Conservation (phyloP, 1,140 invertebrate genomes). For the Dinothrombium tinctorium region DNA sequence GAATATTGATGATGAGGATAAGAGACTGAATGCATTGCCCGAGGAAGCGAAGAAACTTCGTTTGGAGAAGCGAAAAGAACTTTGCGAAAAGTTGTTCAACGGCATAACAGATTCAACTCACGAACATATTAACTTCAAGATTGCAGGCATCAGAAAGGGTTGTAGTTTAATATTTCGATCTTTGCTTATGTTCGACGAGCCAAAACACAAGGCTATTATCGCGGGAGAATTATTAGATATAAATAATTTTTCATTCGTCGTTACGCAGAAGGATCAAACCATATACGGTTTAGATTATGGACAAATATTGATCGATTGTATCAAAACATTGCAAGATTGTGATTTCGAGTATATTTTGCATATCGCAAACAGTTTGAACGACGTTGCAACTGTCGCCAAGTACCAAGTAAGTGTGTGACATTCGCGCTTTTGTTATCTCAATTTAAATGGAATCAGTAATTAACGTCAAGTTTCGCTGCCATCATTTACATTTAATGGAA, state of each 20-base stretch:
- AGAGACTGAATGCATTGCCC: constrained; percentile 19
- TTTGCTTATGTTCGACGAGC: constrained; percentile 3
- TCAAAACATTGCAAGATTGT: not conserved
- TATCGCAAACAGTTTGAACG: not conserved
- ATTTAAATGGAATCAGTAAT: not conserved
- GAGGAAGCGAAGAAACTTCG: constrained; percentile 9
- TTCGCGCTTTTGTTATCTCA: no score
- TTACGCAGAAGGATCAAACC: not conserved
- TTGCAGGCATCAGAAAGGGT: constrained; percentile 12
- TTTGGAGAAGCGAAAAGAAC: constrained; percentile 6
- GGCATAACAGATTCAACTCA: constrained; percentile 8
- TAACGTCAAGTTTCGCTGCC: no score
- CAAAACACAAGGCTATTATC: constrained; percentile 1
- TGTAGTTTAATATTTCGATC: constrained; percentile 8
- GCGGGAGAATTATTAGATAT: not conserved
- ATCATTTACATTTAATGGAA: no score
- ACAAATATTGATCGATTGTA: not conserved
- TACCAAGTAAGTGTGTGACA: not conserved
- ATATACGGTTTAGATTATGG: not conserved
- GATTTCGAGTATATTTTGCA: not conserved
- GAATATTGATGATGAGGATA: constrained; percentile 24
- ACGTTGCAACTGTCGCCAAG: not conserved
- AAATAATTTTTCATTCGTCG: not conserved
- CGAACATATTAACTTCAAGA: constrained; percentile 8
- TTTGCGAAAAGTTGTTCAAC: constrained; percentile 13